Evolutionary conservation across 1,140 invertebrate genomes (phyloP).

Genomic region (Laodelphax striatellus): DNA sequence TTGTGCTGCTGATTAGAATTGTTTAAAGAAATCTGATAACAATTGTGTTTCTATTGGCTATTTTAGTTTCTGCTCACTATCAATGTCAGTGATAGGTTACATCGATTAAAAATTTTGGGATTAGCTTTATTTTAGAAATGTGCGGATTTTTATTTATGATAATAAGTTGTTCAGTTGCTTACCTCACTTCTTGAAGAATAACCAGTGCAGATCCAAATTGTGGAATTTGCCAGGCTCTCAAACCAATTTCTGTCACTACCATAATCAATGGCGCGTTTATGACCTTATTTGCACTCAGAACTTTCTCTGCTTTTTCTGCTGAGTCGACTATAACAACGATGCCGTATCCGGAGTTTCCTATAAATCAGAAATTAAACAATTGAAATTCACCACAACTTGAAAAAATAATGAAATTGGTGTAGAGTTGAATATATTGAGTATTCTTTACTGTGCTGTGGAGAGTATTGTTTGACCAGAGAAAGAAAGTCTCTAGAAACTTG

Average conservation of each 20-base stretch:
- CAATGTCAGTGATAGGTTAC: too few relatives aligned
- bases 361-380: too few relatives aligned
- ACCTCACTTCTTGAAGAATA: neutral
- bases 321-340: neutral
- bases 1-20: too few relatives aligned
- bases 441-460: too few relatives aligned
- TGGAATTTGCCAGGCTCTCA: neutral
- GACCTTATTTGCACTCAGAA: neutral
- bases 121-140: too few relatives aligned
- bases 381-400: neutral
- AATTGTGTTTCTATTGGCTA: too few relatives aligned
- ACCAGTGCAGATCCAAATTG: neutral
- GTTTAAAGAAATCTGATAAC: too few relatives aligned
- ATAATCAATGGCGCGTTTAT: neutral
- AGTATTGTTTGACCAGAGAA: too few relatives aligned
- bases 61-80: too few relatives aligned
- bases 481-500: too few relatives aligned
- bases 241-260: neutral
- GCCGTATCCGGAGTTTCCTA: neutral
- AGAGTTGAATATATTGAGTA: neutral
- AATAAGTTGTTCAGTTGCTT: neutral
- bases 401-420: neutral
- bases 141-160: too few relatives aligned
- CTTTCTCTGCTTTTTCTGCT: neutral
- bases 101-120: too few relatives aligned